Conservation (phyloP, 2,797 vertebrate species). For the Chaunax sp. region DNA sequence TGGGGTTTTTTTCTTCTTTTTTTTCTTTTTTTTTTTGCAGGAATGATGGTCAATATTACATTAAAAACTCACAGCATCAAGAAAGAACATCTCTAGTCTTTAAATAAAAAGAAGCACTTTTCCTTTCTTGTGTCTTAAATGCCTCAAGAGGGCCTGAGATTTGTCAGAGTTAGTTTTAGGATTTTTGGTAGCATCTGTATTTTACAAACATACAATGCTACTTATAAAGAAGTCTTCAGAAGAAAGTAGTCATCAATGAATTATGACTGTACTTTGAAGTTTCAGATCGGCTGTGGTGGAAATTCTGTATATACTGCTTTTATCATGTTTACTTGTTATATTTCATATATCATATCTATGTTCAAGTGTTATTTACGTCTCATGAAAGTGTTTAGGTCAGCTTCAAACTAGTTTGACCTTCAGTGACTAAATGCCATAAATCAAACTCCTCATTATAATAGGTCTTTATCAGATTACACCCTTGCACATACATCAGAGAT, state of each 20-base stretch:
- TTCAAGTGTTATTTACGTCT: neutral
- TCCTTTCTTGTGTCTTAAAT: slow-evolving; percentile 12
- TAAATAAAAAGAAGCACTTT: slow-evolving; percentile 13
- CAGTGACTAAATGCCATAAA: neutral
- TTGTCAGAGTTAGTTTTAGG: slow-evolving; percentile 11
- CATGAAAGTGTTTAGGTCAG: neutral
- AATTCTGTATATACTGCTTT: neutral
- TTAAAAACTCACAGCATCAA: slow-evolving; percentile 36
- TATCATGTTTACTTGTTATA: neutral
- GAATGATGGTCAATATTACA: slow-evolving; percentile 52
- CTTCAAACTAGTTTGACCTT: neutral
- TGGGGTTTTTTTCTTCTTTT: neutral
- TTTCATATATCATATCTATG: neutral
- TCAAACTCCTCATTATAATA: neutral
- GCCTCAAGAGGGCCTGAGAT: slow-evolving; percentile 8
- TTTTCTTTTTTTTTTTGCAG: slow-evolving; percentile 20
- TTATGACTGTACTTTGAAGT: neutral
- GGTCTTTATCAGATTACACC: neutral
- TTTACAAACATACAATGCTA: neutral
- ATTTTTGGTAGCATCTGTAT: neutral
- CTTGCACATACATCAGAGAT: neutral
- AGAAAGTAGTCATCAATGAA: neutral
- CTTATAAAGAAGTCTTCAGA: neutral
- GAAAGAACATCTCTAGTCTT: slow-evolving; percentile 32
- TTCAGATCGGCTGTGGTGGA: neutral